Conservation (phyloP, 2,888 invertebrate genomes). For the Lasioglossum malachurum region DNA sequence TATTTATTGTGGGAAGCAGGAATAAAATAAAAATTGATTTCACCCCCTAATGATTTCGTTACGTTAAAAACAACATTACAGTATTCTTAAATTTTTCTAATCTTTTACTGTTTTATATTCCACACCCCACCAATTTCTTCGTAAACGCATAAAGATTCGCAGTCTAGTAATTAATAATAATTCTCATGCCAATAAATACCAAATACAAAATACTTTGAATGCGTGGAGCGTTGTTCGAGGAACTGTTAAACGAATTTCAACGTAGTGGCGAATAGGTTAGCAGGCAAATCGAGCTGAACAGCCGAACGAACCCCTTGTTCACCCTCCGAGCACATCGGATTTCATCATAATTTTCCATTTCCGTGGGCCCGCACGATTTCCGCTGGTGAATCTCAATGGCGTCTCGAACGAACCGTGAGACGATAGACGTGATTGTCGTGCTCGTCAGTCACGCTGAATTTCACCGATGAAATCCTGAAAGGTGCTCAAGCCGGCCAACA, state of each 20-base stretch:
- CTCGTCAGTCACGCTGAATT: conserved; percentile 44
- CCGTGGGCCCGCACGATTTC: conserved; percentile 28
- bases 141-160: too few species aligned
- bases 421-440: conserved; percentile 36
- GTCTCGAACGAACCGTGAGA: conserved; percentile 22
- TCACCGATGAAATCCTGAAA: conserved; percentile 36
- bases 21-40: too few species aligned
- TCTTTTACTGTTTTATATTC: too few species aligned
- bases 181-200: too few species aligned
- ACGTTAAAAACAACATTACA: too few species aligned
- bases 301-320: not conserved
- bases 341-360: conserved; percentile 17
- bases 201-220: too few species aligned
- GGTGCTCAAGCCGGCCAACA: conserved; percentile 27
- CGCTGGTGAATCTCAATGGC: conserved; percentile 12
- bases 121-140: too few species aligned
- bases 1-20: too few species aligned
- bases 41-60: too few species aligned
- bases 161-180: too few species aligned
- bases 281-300: not conserved
- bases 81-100: too few species aligned
- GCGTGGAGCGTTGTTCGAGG: too few species aligned
- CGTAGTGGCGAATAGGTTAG: not conserved
- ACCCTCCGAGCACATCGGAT: not conserved
- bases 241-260: not conserved